phyloP scores from a whole-genome alignment of 2,113 vertebrate species.

The Ornithorhynchus anatinus region DNA sequence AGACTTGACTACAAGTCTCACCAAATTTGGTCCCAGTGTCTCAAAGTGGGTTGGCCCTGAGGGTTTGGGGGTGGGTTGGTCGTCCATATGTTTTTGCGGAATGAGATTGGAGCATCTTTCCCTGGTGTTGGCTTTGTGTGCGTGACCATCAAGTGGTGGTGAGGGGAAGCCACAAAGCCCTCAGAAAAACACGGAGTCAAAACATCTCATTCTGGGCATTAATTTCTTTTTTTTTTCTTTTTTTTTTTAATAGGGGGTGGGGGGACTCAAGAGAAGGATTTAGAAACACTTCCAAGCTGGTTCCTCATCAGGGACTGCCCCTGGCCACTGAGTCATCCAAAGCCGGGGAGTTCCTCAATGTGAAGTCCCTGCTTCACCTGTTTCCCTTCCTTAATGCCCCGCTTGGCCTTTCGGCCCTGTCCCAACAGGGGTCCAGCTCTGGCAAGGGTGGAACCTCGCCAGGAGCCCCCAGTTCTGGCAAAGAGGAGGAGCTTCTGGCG shows the following conservation, averaged over 20 bases:
- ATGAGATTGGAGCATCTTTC: conserved; percentile 89
- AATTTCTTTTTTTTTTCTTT: conserved; percentile 49
- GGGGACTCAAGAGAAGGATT: conserved; percentile 68
- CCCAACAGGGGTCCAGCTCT: fast-evolving
- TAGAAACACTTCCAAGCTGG: conserved; percentile 70
- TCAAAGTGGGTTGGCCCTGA: conserved; percentile 26
- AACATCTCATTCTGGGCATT: conserved; percentile 82
- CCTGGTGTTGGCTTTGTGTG: conserved; percentile 55
- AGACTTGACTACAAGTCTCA: conserved; percentile 11
- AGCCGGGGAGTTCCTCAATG: too few relatives aligned
- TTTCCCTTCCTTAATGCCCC: too few relatives aligned
- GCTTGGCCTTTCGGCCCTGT: not conserved
- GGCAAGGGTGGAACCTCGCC: not conserved
- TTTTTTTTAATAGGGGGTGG: conserved; percentile 47
- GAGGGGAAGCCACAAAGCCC: conserved; percentile 62
- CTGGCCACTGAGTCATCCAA: too few relatives aligned
- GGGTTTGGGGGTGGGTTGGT: conserved; percentile 33
- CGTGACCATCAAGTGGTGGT: conserved; percentile 47
- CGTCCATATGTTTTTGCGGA: conserved; percentile 64
- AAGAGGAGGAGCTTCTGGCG: not conserved
- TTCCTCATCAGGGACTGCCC: conserved; percentile 9
- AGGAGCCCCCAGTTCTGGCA: not conserved
- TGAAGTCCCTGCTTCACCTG: too few relatives aligned
- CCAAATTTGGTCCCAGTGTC: not conserved
- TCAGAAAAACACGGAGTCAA: conserved; percentile 49